A percentile compares a stretch with the other conserved stretches of the same genome.
Evolutionary conservation across 2,113 vertebrate species (phyloP).

Genomic region (Onychorhynchus coronatus): DNA sequence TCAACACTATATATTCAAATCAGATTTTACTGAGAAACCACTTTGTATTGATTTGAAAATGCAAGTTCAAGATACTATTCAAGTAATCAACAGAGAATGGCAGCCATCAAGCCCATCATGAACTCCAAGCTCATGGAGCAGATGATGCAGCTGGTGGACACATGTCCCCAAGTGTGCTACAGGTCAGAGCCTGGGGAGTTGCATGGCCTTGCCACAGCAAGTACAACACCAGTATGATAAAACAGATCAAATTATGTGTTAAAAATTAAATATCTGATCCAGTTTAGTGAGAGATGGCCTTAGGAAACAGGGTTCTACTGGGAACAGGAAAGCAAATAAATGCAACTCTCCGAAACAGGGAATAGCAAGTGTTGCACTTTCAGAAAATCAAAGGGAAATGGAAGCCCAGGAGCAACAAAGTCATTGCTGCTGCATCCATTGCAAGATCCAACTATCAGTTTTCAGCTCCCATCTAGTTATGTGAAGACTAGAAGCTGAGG

Average conservation of each 20-base stretch:
- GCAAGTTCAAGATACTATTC: neutral
- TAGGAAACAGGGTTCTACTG: neutral
- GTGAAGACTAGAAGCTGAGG: neutral
- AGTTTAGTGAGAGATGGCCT: neutral
- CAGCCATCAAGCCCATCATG: rapidly evolving
- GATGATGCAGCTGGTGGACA: neutral
- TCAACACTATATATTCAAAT: neutral
- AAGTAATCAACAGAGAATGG: neutral
- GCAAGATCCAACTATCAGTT: neutral
- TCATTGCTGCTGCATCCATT: neutral
- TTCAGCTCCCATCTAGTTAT: neutral
- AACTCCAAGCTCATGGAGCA: neutral
- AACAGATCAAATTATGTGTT: neutral
- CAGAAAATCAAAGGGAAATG: neutral
- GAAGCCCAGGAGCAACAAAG: neutral
- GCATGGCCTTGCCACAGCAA: neutral
- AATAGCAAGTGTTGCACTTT: neutral
- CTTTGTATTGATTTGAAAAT: neutral
- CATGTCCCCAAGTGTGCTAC: too few species aligned
- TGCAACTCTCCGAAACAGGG: neutral
- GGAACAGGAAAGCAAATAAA: neutral
- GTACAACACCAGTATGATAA: neutral
- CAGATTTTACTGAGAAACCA: neutral
- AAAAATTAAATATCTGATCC: neutral
- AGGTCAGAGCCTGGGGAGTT: neutral